Conservation (phyloP, 2,888 invertebrate genomes). For the Congeria kusceri region DNA sequence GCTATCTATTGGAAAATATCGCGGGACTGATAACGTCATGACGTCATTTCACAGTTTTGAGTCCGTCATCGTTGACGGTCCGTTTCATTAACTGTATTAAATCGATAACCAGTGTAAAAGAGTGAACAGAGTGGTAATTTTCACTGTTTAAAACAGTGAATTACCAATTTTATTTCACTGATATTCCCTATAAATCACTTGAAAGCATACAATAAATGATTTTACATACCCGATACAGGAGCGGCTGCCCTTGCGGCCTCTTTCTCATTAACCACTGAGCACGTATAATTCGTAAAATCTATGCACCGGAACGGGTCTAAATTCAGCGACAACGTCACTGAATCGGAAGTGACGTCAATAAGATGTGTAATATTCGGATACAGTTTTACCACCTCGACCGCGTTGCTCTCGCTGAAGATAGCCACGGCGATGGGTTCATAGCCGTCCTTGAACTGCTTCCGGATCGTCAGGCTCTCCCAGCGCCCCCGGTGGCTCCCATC, state of each 20-base stretch:
- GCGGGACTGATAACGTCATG: too few species aligned
- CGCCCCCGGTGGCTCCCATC: slow-evolving; percentile 45
- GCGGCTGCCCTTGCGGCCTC: slow-evolving; percentile 24
- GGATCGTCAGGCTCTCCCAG: slow-evolving; percentile 43
- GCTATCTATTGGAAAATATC: too few species aligned
- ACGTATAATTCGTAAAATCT: slow-evolving; percentile 60
- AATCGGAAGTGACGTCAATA: slow-evolving; percentile 30
- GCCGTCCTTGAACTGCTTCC: slow-evolving; percentile 54
- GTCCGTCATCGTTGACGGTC: too few species aligned
- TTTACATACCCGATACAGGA: slow-evolving; percentile 53
- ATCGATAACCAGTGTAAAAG: too few species aligned
- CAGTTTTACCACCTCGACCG: slow-evolving; percentile 38
- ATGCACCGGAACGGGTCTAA: slow-evolving; percentile 54
- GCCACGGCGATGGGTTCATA: slow-evolving; percentile 53
- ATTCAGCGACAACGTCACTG: slow-evolving; percentile 36
- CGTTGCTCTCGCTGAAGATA: slow-evolving; percentile 12
- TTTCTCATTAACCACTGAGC: slow-evolving; percentile 42
- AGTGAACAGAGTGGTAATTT: too few species aligned
- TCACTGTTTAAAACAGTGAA: too few species aligned
- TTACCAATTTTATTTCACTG: too few species aligned
- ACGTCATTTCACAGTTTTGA: too few species aligned
- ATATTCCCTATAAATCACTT: too few species aligned
- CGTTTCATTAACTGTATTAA: too few species aligned
- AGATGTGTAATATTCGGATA: slow-evolving; percentile 42
- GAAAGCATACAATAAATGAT: too few species aligned